Base-by-base conservation (phyloP, 2,888 invertebrate species). In the Thymelicus acteon region DNA sequence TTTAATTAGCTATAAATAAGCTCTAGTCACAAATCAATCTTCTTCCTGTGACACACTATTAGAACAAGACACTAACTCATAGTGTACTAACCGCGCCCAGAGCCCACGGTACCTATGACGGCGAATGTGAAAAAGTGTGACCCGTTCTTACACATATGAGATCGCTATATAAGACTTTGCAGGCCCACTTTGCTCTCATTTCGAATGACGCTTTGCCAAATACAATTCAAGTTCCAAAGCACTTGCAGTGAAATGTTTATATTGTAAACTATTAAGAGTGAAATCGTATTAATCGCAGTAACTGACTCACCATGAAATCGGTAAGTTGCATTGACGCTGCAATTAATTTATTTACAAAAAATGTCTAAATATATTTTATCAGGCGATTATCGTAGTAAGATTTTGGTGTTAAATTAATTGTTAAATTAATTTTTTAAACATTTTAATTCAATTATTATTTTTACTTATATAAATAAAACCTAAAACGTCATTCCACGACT, bases 141-240 rank as follows among this genome's bases (percentile, higher is more conserved):
- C 93, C 90, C 86, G 93, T 88, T 93, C 93, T 91, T 92, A 93
- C 93, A 93, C 92, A 93, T 89, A 92, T 93, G 93, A 89, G 86
- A 85, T 89, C 83, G 85, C 88, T 93, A 93, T 93, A 93, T 92
- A 93, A 93, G 92, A 84, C 83, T 89, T 91, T 83, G 88, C 91
- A 80, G 84, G 82, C 88, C 82, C 83, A 89, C 79, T 89, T 90
- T 93, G 92, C 93, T 93, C 93, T 93, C 93, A 93, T 93, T 93
- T 93, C 90, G 85, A 89, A 89, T 87, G 85, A 85, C 89, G 90
- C 87, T 91, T 93, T 90, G 88, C 89, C 88, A 87, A 87, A 91
- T 88, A 91, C 92, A 87, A 85, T 84, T 83, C 74, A 79, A 81
- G 68, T 75, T 66, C 58, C 70, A 62, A 73, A 72, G 72, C 65